phyloP scores from a whole-genome alignment of 2,113 vertebrate species.

The zebrafish (Danio rerio) region DNA sequence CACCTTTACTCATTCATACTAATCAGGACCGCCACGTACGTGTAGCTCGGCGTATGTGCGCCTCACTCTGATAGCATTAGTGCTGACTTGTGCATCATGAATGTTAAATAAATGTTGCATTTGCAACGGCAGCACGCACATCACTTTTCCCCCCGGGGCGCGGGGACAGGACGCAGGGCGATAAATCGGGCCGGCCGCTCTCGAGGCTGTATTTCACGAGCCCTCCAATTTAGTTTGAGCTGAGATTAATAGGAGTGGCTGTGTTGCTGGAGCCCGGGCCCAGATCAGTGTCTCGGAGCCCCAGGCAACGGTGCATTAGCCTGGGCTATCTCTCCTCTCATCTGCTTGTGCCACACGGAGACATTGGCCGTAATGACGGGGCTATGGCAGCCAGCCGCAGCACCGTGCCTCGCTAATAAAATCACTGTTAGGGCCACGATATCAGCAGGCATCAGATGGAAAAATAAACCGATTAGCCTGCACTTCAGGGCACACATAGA shows the following conservation, averaged over 20 bases:
- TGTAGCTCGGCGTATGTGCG: slow-evolving; percentile 11
- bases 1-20: slow-evolving; percentile 35
- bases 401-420: slow-evolving; percentile 86
- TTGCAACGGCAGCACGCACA: slow-evolving; percentile 59
- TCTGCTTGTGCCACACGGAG: slow-evolving; percentile 73
- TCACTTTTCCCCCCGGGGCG: slow-evolving; percentile 33
- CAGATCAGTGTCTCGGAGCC: slow-evolving; percentile 68
- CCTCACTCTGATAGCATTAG: slow-evolving; percentile 50
- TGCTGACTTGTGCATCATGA: slow-evolving; percentile 11
- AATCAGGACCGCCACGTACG: not conserved
- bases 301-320: slow-evolving; percentile 71
- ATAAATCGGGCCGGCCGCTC: slow-evolving; percentile 45
- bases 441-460: slow-evolving; percentile 93
- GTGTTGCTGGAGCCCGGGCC: slow-evolving; percentile 79
- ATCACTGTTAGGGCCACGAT: slow-evolving; percentile 89
- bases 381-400: slow-evolving; percentile 79
- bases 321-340: slow-evolving; percentile 75
- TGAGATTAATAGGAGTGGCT: slow-evolving; percentile 91
- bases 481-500: slow-evolving; percentile 85
- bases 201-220: slow-evolving; percentile 74
- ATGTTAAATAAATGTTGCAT: slow-evolving; percentile 67
- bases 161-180: slow-evolving; percentile 54
- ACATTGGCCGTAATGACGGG: slow-evolving; percentile 86
- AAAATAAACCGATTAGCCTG: slow-evolving; percentile 91
- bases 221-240: slow-evolving; percentile 85